Percentiles rank a stretch among this genome's conserved stretches.
These are phyloP conservation scores for Brenthis ino DNA, from an alignment of 2,888 invertebrate species.

Conservation along the genomic window DNA sequence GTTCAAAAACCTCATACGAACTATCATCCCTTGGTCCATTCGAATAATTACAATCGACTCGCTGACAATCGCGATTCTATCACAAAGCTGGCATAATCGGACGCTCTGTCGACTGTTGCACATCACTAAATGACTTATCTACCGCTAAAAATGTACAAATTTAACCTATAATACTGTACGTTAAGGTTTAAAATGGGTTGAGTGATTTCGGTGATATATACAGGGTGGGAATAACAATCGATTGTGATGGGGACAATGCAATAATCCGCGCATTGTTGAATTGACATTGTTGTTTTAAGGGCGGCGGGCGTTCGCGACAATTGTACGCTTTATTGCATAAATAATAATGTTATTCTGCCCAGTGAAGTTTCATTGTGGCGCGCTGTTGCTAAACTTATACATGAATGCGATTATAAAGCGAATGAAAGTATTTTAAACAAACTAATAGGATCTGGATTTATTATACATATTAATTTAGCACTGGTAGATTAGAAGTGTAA, in stretches of 20 bases:
- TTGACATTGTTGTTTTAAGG: conserved; percentile 83
- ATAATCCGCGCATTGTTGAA: conserved; percentile 82
- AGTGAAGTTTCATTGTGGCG: conserved; percentile 69
- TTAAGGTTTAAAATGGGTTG: conserved; percentile 33
- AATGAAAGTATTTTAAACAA: conserved; percentile 1
- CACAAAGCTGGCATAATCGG: conserved; percentile 80
- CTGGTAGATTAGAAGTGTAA: too few relatives aligned
- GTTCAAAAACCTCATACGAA: conserved; percentile 63
- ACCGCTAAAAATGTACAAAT: conserved; percentile 32
- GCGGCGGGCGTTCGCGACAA: conserved; percentile 75
- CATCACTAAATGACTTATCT: conserved; percentile 58
- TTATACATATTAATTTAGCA: too few relatives aligned
- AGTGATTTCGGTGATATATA: conserved; percentile 48
- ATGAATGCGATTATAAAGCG: conserved; percentile 43
- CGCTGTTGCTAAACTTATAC: conserved; percentile 60
- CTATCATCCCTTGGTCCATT: conserved; percentile 65
- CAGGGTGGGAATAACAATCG: conserved; percentile 62
- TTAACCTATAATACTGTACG: conserved; percentile 32
- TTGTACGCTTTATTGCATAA: conserved; percentile 81
- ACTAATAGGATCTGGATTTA: not conserved
- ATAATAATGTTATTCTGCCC: conserved; percentile 80
- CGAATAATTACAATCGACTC: conserved; percentile 80
- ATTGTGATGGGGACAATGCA: conserved; percentile 81
- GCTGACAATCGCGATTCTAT: conserved; percentile 81
- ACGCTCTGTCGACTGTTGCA: conserved; percentile 63